A percentile compares a stretch with the other conserved stretches of the same genome.
phyloP scores from a whole-genome alignment of 1,140 invertebrate genomes.

The Drosophila mauritiana region DNA sequence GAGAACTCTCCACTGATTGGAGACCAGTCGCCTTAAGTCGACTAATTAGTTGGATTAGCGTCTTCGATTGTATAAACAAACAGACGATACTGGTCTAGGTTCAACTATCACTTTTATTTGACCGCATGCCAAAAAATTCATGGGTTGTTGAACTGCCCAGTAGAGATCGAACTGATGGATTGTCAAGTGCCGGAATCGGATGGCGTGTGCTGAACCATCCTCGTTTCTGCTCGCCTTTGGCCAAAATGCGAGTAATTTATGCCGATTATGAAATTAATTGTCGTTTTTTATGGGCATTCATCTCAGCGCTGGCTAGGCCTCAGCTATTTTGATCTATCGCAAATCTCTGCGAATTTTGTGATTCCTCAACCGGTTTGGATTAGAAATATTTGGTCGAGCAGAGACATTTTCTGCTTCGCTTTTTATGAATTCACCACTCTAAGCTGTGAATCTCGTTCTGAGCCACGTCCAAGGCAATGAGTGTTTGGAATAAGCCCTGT shows the following conservation, averaged over 20 bases:
- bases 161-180: constrained; percentile 53
- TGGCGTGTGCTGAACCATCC: constrained; percentile 56
- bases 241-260: constrained; percentile 55
- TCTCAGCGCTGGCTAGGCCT: constrained; percentile 47
- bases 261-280: constrained; percentile 65
- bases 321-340: constrained; percentile 14
- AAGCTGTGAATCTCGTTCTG: constrained; percentile 44
- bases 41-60: constrained; percentile 64
- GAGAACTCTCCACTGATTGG: constrained; percentile 39
- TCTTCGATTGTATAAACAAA: constrained; percentile 44
- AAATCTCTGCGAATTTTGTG: constrained; percentile 27
- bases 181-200: constrained; percentile 47
- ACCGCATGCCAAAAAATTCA: constrained; percentile 43
- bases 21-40: constrained; percentile 38
- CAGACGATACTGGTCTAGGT: constrained; percentile 43
- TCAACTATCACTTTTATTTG: constrained; percentile 77
- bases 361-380: constrained; percentile 32
- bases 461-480: constrained; percentile 54
- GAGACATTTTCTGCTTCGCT: constrained; percentile 17
- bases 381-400: constrained; percentile 12
- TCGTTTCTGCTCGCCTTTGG: constrained; percentile 56
- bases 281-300: constrained; percentile 29
- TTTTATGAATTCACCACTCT: constrained; percentile 1
- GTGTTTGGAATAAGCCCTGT: constrained; percentile 41
- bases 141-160: constrained; percentile 75